Evolutionary conservation across 2,797 vertebrate species (phyloP), one percentile per base, ranked within the genome.

Genomic region (Pseudomugil gertrudae): DNA sequence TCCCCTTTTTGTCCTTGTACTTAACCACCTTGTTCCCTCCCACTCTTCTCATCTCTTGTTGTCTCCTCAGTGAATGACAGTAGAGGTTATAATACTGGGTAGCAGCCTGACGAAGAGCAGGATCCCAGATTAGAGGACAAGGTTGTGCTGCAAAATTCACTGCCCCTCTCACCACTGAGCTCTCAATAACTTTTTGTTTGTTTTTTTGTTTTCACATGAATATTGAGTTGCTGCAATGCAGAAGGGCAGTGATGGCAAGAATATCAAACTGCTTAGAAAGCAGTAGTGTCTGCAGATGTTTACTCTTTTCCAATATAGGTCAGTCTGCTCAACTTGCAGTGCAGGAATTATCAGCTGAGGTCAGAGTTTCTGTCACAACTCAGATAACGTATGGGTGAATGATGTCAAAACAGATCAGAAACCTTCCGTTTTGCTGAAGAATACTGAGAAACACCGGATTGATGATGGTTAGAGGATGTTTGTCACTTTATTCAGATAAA

Each of bases 61-160:
- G 11, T 48, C 52, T 74, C 53, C 61, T 55, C 47, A 3, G 59
- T 67, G 61, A 83, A 87, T 83, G 78, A 77, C 80, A 24, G 66
- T 1, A 8, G 74, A 84, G 82, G 86, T 73, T 66, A 70, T 62
- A 69, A 50, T 38, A 47, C 62, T 24, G 29, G 35, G 53, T 60
- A 38, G 35, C n/a, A 45, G 81, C 84, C 83, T 55, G 69, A 23
- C 0, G 74, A 72, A 80, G 59, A 75, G 40, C 66, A 40, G 32
- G 24, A 67, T 72, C 55, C 66, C 36, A 9, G 54, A 68, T 55
- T n/a, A n/a, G 35, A 59, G 67, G 64, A 62, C 0, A 24, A 69
- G 55, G 68, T 17, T 36, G 51, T 32, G 38, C 45, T 72, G 57
- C 57, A 60, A 74, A 61, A 64, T 54, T 7, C n/a, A 60, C 14